Percentiles rank a stretch among this genome's conserved stretches.
These are phyloP conservation scores for Drosophila grimshawi DNA, from an alignment of 1,140 invertebrate species.

Conservation along the genomic window DNA sequence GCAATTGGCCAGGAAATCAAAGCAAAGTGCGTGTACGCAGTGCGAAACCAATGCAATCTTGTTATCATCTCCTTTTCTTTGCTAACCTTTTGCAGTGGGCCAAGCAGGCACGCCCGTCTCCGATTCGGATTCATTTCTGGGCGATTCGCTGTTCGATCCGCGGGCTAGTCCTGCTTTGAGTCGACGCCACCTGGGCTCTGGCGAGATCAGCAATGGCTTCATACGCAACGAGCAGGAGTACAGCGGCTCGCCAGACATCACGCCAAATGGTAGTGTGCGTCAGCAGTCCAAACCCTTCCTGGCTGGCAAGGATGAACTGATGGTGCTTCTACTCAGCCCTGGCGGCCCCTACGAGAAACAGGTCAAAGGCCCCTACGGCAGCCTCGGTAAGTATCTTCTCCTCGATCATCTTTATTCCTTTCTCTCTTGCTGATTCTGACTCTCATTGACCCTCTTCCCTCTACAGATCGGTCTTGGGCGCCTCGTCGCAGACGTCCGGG, in stretches of 20 bases:
- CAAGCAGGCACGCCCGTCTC: conserved; percentile 89
- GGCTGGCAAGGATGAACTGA: conserved; percentile 93
- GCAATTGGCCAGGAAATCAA: conserved; percentile 88
- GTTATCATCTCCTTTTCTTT: conserved; percentile 24
- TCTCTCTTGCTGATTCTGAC: background rate
- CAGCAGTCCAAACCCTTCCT: conserved; percentile 91
- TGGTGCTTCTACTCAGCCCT: conserved; percentile 92
- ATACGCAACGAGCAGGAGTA: conserved; percentile 85
- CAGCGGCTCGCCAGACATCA: conserved; percentile 93
- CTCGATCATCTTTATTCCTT: too few relatives aligned
- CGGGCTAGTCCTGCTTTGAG: conserved; percentile 88
- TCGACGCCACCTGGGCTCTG: conserved; percentile 88
- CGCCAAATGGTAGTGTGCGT: conserved; percentile 94
- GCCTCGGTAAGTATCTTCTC: conserved; percentile 86
- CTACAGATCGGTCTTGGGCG: conserved; percentile 93
- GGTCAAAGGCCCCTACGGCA: conserved; percentile 91
- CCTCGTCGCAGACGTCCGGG: conserved; percentile 89
- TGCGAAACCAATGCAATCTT: background rate
- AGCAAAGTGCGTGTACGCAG: conserved; percentile 86
- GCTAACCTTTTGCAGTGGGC: conserved; percentile 85
- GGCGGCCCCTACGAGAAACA: conserved; percentile 87
- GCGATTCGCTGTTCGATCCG: conserved; percentile 91
- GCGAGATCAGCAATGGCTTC: conserved; percentile 83
- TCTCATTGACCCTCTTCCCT: conserved; percentile 8
- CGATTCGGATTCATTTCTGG: conserved; percentile 89